Evolutionary conservation across 92 coral and sea anemone genomes (phyloP), one percentile per base, ranked within the genome.

Genomic region (Actinernus sp.): DNA sequence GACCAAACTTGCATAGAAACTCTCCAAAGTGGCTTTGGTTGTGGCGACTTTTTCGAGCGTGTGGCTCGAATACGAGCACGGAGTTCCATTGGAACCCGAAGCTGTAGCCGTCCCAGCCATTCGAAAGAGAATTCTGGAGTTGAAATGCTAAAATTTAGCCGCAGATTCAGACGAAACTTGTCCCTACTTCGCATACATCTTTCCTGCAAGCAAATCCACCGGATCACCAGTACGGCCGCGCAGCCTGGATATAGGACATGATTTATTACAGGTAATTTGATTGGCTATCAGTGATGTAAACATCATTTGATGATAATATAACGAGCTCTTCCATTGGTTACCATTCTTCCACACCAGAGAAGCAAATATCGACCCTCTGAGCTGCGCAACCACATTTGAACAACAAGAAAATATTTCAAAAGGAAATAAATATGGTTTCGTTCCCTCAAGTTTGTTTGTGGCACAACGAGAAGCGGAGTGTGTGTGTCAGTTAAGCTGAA

Each of bases 11-110:
- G 95, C 84, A 69, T 94, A 94, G 84, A 83, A 94, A 49, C 89
- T 87, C 59, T 94, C 97, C 58, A 94, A 78, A 40, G 95, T 91
- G 4, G 97, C 97, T 53, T 94, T 94, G 21, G 98, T 76, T 73
- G 83, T 94, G 48, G 97, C 98, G 61, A 92, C 98, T 65, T 94
- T 94, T 55, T 94, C 98, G 59, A 94, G 90, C 58, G 98, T 94
- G 50, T 94, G 98, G 63, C 86, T 86, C 48, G 98, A 94, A 70
- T 90, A 90, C 25, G 85, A 57, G 71, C 73, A 74, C 9, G 88
- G 49, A 27, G 96, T 78, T 54, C 96, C 96, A 65, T 90, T 90
- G 63, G 96, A 69, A 65, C 91, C 88, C 72, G 83, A 71, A 29
- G 84, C 81, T 51, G 91, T 81, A 76, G 89, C 89, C 26, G 92